Evolutionary conservation across 2,888 invertebrate species (phyloP), one percentile per base, ranked within the genome.

Genomic region (Poecilus cupreus): DNA sequence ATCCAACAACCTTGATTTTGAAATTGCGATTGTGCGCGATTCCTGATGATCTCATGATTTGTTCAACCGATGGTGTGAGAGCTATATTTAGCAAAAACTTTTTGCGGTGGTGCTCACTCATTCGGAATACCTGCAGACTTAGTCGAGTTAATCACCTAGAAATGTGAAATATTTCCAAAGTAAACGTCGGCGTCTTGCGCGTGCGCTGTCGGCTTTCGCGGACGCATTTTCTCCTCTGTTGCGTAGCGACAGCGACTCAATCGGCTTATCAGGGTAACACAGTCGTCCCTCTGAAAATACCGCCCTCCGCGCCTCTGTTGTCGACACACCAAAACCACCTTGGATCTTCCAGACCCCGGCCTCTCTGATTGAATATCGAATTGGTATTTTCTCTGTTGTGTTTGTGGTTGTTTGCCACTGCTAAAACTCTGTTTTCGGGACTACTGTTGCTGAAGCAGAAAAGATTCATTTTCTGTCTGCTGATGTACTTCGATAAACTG

Each of bases 221-320:
- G 4, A 22, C 46, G 64, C 22, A 80, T 80, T 80, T 80, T 51
- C 80, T 80, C 77, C 80, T 76, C 83, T 83, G 84, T 83, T 83
- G 83, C 83, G 83, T 84, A 83, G 84, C 84, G 83, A 84, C 83
- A 82, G 24, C 10, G 54, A 80, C 83, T 84, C 84, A 84, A 84
- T 84, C 84, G 84, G 84, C 84, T 84, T 84, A 84, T 84, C 84
- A 83, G 82, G 75, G 77, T 82, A 80, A 82, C 83, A 83, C 84
- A 84, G 83, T 83, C 83, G 49, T 81, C 81, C 75, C 75, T 75
- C 82, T 79, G 76, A 82, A 83, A 83, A 82, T 83, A 83, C 82
- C 81, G 46, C 75, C 24, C 74, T 43, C 43, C 49, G 22, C n/a
- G 22, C 24, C 32, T 11, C 37, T 16, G 39, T 18, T 68, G 68